Percentiles rank a stretch among this genome's conserved stretches.
Conservation (phyloP, 2,888 invertebrate species). For the Cerastoderma edule region DNA sequence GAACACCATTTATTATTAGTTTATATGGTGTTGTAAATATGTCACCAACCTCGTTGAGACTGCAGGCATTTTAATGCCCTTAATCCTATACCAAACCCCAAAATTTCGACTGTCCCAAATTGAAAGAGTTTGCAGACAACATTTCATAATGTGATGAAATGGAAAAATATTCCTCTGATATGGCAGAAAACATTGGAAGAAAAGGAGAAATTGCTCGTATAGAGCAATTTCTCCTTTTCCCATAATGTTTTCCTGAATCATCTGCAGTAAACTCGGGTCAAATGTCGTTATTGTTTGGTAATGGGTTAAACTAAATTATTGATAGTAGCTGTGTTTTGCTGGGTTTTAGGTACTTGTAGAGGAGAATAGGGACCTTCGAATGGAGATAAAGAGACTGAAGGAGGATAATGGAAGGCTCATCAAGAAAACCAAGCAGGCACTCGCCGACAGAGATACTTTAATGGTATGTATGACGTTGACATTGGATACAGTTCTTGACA, state of each 20-base stretch:
- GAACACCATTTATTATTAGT: too few relatives aligned
- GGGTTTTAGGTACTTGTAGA: constrained; percentile 66
- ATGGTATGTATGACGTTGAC: constrained; percentile 67
- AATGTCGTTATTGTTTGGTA: neutral
- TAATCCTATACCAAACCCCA: too few relatives aligned
- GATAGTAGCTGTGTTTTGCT: neutral
- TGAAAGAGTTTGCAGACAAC: too few relatives aligned
- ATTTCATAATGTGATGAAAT: too few relatives aligned
- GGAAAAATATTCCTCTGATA: too few relatives aligned
- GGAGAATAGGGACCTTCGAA: constrained; percentile 68
- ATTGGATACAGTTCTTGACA: too few relatives aligned
- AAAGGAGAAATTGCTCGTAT: neutral
- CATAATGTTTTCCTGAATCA: neutral
- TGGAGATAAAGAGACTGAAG: constrained; percentile 72
- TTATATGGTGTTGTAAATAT: too few relatives aligned
- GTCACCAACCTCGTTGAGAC: too few relatives aligned
- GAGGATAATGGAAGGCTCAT: constrained; percentile 73
- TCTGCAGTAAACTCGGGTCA: neutral
- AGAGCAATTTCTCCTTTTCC: neutral
- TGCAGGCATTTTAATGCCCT: too few relatives aligned
- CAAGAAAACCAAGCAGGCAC: constrained; percentile 71
- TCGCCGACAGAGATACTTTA: constrained; percentile 68
- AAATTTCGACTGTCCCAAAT: too few relatives aligned
- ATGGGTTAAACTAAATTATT: neutral
- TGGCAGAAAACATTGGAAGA: too few relatives aligned